Conservation (phyloP, 1,140 invertebrate species). For the Drosophila sechellia region DNA sequence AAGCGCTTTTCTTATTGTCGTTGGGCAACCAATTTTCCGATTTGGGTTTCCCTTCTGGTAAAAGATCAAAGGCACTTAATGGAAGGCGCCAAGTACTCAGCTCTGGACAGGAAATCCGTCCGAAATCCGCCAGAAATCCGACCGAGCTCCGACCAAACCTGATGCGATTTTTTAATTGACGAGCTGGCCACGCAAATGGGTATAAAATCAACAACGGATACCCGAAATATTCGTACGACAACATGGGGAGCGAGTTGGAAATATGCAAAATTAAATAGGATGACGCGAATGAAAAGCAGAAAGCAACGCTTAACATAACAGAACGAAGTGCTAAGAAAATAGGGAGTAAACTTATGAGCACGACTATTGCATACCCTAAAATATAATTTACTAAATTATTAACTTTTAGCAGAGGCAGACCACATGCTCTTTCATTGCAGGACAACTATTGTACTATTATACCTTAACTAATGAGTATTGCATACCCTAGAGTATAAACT, state of each 20-base stretch:
- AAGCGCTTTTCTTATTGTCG: constrained; percentile 27
- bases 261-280: constrained; percentile 79
- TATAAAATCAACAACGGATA: constrained; percentile 56
- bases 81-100: constrained; percentile 51
- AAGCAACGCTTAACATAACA: constrained; percentile 38
- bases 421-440: too few species aligned
- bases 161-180: constrained; percentile 70
- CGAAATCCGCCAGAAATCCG: constrained; percentile 56
- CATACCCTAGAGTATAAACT: not conserved
- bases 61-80: constrained; percentile 82
- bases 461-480: not conserved
- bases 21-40: constrained; percentile 63
- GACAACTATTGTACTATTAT: too few species aligned
- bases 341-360: not conserved
- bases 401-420: too few species aligned
- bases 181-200: constrained; percentile 53
- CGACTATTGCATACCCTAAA: not conserved
- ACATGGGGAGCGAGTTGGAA: constrained; percentile 52
- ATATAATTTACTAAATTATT: not conserved
- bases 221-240: constrained; percentile 30
- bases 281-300: constrained; percentile 64
- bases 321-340: constrained; percentile 24
- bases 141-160: constrained; percentile 40
- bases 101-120: constrained; percentile 63
- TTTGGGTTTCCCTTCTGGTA: constrained; percentile 51